Base-by-base conservation (phyloP, 1,140 invertebrate species). In the Idris sp. region DNA sequence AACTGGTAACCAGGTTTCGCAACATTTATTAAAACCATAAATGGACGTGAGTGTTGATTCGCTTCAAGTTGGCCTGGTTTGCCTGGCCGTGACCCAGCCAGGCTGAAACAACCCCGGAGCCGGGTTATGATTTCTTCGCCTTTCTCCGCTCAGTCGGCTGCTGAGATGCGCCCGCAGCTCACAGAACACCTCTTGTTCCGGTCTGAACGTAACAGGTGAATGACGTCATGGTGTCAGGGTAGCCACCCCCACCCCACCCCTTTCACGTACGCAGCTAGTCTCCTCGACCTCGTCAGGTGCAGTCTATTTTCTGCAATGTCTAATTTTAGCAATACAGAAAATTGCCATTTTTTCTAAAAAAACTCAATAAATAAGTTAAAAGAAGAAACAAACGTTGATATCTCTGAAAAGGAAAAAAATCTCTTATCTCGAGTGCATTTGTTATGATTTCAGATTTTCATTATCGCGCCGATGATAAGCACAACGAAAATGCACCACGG, bases 191-290 rank as follows among this genome's bases (percentile, higher is more conserved):
- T 58, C 36, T 44, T 30, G 38, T 40, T 74, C 15, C 44, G 41
- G 36, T 59, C 35, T 44, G 69, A 73, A 79, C 79, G 83, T 87
- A 85, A 87, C 84, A 87, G 84, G 84, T 86, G 84, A 82, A 79
- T 85, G 81, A 85, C 83, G 83, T 86, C 83, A 86, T 30, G 33
- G 22, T 68, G 68, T 61, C 72, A 78, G 77, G 76, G 76, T 79
- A 74, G 75, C 61, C 58, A 71, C 71, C 62, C 58, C 68, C 58
- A 38, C 76, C 35, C 49, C 58, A 28, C 31, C 46, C 9, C 22
- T 1, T 22, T 26, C 43, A 30, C 51, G 6, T 38, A 15, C 36
- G 33, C 30, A 25, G 35, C 28, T 36, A 35, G 49, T 51, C 61
- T 41, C 49, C 75, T 58, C 69, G 51, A 43, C 61, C 54, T 67